Evolutionary conservation across 2,797 vertebrate genomes (phyloP).

Genomic region (Protosalanx chinensis): DNA sequence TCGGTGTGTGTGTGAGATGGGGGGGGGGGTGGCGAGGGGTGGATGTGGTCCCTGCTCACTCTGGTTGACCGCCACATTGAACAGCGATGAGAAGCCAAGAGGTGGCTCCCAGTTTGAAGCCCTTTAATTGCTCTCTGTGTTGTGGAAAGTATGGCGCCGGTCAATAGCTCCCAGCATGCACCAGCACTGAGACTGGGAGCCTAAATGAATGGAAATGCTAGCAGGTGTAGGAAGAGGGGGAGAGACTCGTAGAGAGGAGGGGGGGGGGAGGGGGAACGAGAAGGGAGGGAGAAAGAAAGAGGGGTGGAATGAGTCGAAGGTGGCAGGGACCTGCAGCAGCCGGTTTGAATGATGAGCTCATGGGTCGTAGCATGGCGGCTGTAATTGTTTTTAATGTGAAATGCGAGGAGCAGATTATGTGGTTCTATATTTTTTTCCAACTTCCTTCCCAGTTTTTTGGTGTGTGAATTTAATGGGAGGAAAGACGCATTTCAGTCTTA

Average conservation of each 20-base stretch:
- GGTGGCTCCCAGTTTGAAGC: constrained; percentile 42
- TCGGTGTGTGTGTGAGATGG: neutral
- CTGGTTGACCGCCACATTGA: constrained; percentile 34
- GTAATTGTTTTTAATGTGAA: neutral
- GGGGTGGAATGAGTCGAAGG: neutral
- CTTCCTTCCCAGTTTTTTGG: constrained; percentile 33
- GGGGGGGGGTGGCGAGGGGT: constrained; percentile 13
- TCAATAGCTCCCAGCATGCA: constrained; percentile 49
- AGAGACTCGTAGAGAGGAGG: neutral
- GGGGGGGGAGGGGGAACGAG: neutral
- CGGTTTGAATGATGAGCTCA: constrained; percentile 39
- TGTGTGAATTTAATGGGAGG: too few species aligned
- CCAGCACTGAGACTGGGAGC: constrained; percentile 32
- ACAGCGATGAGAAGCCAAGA: constrained; percentile 46
- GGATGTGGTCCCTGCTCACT: constrained; percentile 41
- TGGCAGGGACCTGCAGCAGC: constrained; percentile 19
- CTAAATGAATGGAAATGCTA: constrained; percentile 33
- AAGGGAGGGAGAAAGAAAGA: neutral
- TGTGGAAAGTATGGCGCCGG: constrained; percentile 42
- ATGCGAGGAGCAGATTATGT: constrained; percentile 34
- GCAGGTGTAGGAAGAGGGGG: constrained; percentile 38
- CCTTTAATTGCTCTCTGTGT: constrained; percentile 54
- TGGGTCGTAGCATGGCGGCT: constrained; percentile 27
- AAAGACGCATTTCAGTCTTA: neutral
- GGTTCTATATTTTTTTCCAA: constrained; percentile 34